Percentiles rank a stretch among this genome's conserved stretches.
phyloP scores from a whole-genome alignment of 2,113 vertebrate genomes.

The Chloroceryle aenea region DNA sequence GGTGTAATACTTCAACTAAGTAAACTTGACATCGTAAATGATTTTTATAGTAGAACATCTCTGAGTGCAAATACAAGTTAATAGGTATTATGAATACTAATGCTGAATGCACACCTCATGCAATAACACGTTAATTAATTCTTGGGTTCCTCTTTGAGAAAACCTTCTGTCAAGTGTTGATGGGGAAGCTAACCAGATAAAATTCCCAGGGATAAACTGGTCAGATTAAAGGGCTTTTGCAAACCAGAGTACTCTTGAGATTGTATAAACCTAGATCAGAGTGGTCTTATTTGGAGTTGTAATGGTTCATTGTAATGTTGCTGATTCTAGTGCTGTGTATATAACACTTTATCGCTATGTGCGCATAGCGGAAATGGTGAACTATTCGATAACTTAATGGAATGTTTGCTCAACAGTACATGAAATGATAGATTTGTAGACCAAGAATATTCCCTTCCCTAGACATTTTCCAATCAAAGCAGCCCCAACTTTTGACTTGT shows the following conservation, averaged over 20 bases:
- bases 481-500: neutral
- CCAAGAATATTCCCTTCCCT: neutral
- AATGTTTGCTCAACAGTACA: neutral
- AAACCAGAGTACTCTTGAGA: neutral
- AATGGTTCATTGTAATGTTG: neutral
- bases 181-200: neutral
- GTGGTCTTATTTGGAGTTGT: neutral
- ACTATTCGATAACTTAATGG: neutral
- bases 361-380: neutral
- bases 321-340: neutral
- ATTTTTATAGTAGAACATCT: neutral
- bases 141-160: neutral
- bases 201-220: neutral
- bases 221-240: neutral
- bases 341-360: neutral
- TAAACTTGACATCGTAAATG: neutral
- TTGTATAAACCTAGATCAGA: neutral
- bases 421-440: neutral
- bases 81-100: neutral
- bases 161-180: neutral
- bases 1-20: neutral
- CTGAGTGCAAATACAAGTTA: neutral
- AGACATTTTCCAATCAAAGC: neutral
- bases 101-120: neutral
- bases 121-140: neutral